These are phyloP conservation scores for Clitarchus hookeri DNA, from an alignment of 2,888 invertebrate species.

Conservation along the genomic window DNA sequence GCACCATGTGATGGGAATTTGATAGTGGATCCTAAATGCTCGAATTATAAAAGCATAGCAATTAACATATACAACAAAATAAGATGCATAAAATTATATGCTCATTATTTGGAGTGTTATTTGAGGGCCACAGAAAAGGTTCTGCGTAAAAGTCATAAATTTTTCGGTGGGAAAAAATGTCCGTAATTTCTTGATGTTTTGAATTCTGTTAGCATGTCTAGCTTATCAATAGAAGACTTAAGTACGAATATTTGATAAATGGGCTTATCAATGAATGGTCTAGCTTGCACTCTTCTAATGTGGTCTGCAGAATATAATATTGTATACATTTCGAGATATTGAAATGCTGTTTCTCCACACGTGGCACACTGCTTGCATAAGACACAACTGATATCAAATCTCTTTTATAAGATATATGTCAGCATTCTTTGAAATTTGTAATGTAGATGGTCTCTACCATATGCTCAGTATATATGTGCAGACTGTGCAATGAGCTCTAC, in stretches of 20 bases:
- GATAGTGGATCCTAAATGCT: no score
- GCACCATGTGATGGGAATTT: no score
- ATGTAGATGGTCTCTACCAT: not conserved
- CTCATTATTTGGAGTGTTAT: no score
- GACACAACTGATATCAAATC: not conserved
- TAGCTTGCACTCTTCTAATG: not conserved
- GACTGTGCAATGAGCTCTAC: no score
- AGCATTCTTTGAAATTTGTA: not conserved
- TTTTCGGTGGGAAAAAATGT: no score
- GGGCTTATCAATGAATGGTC: not conserved
- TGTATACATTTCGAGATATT: not conserved
- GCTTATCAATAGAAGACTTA: not conserved
- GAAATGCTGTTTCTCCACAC: not conserved
- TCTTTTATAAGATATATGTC: not conserved
- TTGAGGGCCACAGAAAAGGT: no score
- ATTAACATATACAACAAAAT: no score
- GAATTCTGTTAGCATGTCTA: not conserved
- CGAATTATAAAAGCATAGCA: no score
- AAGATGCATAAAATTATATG: no score
- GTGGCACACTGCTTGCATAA: not conserved
- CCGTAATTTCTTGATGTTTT: no score
- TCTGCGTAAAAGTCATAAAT: no score
- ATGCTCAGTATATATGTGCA: no score
- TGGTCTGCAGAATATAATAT: not conserved
- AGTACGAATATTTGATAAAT: not conserved